Conservation (phyloP, 2,113 vertebrate species). For the human region GRCh38 chr21:5235501-5236000, state of each 20-base stretch:
- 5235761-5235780: background rate
- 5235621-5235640: background rate
- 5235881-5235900: background rate
- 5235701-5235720: no score
- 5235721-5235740: background rate
- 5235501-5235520: background rate
- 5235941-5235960: no score
- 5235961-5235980: no score
- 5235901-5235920: no score
- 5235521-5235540: background rate
- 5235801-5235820: background rate
- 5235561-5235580: background rate
- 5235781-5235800: background rate
- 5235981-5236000: no score
- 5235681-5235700: no score
- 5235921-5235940: no score
- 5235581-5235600: background rate
- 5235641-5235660: background rate
- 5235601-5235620: background rate
- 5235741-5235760: background rate
- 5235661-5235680: no score
- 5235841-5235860: background rate
- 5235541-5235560: background rate
- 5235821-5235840: background rate
- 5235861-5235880: background rate